These are phyloP conservation scores for Anas platyrhynchos DNA, from an alignment of 2,113 vertebrate species.

Conservation along the genomic window DNA sequence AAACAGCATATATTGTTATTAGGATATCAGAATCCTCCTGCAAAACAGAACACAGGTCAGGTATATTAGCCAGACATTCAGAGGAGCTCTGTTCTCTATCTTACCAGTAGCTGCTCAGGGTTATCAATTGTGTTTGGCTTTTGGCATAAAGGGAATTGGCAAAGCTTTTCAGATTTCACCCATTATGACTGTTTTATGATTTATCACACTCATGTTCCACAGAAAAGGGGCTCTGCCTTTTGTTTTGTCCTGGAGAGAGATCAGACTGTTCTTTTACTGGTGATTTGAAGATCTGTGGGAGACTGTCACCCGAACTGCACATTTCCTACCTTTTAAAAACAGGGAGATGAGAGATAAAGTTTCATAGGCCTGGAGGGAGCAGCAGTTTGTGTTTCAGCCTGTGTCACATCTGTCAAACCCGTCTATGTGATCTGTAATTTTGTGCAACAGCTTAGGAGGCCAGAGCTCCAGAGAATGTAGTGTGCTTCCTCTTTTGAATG, in stretches of 20 bases:
- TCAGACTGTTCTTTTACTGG: background rate
- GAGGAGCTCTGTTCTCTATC: background rate
- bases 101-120: background rate
- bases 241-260: background rate
- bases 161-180: constrained; percentile 10
- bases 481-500: background rate
- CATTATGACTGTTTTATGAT: background rate
- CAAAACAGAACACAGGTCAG: background rate
- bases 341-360: background rate
- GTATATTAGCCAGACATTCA: background rate
- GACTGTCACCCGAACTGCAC: background rate
- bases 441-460: background rate
- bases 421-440: background rate
- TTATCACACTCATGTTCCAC: background rate
- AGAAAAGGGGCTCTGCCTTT: background rate
- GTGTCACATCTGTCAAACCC: background rate
- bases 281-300: background rate
- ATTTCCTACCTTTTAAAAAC: constrained; percentile 7
- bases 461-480: background rate
- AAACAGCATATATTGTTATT: background rate
- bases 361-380: constrained; percentile 1
- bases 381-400: background rate
- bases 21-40: background rate
- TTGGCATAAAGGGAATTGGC: background rate
- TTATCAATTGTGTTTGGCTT: background rate